Percentiles rank a stretch among this genome's conserved stretches.
Conservation (phyloP, 2,888 invertebrate genomes). For the Neuroscelio doddi region DNA sequence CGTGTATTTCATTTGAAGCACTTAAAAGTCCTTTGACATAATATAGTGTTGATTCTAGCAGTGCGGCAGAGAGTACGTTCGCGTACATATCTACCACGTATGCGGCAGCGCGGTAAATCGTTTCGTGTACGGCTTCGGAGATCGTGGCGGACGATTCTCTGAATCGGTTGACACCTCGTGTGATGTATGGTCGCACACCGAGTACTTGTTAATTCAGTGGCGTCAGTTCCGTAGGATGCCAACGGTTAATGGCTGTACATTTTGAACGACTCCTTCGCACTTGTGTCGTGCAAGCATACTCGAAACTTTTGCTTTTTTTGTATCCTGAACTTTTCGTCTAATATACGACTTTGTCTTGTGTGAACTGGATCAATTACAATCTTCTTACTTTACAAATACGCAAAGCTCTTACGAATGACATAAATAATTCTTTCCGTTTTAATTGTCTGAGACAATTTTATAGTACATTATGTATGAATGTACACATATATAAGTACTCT, state of each 20-base stretch:
- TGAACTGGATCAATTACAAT: too few relatives aligned
- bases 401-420: too few relatives aligned
- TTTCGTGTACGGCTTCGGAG: constrained; percentile 61
- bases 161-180: constrained; percentile 65
- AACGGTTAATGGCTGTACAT: constrained; percentile 65
- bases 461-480: too few relatives aligned
- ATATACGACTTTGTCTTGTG: too few relatives aligned
- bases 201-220: constrained; percentile 68
- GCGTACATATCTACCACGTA: constrained; percentile 13
- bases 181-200: constrained; percentile 63
- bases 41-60: constrained; percentile 32
- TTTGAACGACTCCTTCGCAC: constrained; percentile 65
- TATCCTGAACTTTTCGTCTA: too few relatives aligned
- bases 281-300: too few relatives aligned
- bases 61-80: not conserved
- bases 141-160: constrained; percentile 65
- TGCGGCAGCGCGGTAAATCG: constrained; percentile 41
- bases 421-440: too few relatives aligned
- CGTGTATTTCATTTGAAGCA: constrained; percentile 29
- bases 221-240: constrained; percentile 65
- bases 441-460: too few relatives aligned
- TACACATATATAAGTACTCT: too few relatives aligned
- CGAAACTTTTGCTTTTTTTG: too few relatives aligned
- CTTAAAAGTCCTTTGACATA: constrained; percentile 31
- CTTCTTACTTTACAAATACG: too few relatives aligned